These are phyloP conservation scores for Linurgus olivaceus DNA, from an alignment of 2,797 vertebrate genomes.

Conservation along the genomic window DNA sequence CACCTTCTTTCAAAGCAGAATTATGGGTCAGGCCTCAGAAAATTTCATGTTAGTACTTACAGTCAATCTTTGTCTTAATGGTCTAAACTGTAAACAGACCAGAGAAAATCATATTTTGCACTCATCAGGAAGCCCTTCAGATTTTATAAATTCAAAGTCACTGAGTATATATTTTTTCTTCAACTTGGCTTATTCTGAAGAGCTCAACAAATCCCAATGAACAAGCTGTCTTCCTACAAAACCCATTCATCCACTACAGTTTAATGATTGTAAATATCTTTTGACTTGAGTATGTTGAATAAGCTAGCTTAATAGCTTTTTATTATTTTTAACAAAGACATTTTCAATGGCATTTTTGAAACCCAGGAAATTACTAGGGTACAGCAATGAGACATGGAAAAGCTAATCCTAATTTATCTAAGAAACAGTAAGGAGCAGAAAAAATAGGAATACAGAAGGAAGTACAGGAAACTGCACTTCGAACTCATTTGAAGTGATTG, in stretches of 20 bases:
- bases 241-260: slow-evolving; percentile 7
- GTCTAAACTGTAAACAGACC: not conserved
- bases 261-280: slow-evolving; percentile 27
- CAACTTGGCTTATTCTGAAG: slow-evolving; percentile 1
- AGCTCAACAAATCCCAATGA: slow-evolving; percentile 31
- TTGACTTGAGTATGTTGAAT: slow-evolving; percentile 22
- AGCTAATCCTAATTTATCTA: slow-evolving; percentile 29
- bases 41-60: not conserved
- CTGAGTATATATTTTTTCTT: not conserved
- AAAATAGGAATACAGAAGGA: slow-evolving; percentile 22
- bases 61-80: not conserved
- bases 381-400: slow-evolving; percentile 33
- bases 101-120: not conserved
- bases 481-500: slow-evolving; percentile 27
- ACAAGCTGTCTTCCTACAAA: slow-evolving; percentile 32
- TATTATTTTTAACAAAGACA: slow-evolving; percentile 52
- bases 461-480: slow-evolving; percentile 8
- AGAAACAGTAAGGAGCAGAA: slow-evolving; percentile 37
- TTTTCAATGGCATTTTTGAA: slow-evolving; percentile 41
- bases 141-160: not conserved
- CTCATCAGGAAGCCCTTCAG: not conserved
- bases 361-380: slow-evolving; percentile 33
- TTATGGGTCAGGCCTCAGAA: not conserved
- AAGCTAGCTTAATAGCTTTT: slow-evolving; percentile 13
- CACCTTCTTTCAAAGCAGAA: not conserved